Base-by-base conservation (phyloP, 1,140 invertebrate genomes). In the Temnothorax longispinosus region DNA sequence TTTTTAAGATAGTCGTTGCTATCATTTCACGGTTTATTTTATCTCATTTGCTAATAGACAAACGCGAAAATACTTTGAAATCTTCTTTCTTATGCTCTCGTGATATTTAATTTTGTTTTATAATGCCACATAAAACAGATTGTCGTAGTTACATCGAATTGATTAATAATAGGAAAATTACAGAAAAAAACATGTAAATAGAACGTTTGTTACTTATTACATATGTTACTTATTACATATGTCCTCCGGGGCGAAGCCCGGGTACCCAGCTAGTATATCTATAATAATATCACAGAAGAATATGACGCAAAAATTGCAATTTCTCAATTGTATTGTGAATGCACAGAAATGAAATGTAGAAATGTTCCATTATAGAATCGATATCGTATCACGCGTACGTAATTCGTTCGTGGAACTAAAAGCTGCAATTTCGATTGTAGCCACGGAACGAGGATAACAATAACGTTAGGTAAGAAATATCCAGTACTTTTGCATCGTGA, bases 11-110 rank as follows among this genome's bases (percentile, higher is more conserved):
- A 32, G 3, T 15, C 1, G 27, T 8, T 10, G 38, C 11, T 75
- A 76, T 85, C 18, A 85, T 41, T 85, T 56, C 2, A 27, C 13
- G 18, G n/a, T 41, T 67, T 67, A 38, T 56, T 80, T 69, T 69
- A 65, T 69, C 3, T 69, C 27, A 18, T 60, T 32, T 15, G 0
- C 10, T 56, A 44, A 27, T 41, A 62, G 10, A 21, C 54, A 54
- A 27, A 8, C 50, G 15, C 27, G 8, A 44, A 44, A 77, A 13
- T 77, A 41, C 15, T 58, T 13, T 77, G 62, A 11, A 60, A 76
- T 77, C 7, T 65, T 65, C 5, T 15, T 77, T 77, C 44, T 32
- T 15, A 64, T n/a, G 6, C 3, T 35, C 27, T 64, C 4, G 15
- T 18, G 21, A 44, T 27, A 60, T 56, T 44, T 58, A 27, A 76